A percentile compares a stretch with the other conserved stretches of the same genome.
Evolutionary conservation across 2,797 vertebrate genomes (phyloP).

Genomic region (Etheostoma nigrum): DNA sequence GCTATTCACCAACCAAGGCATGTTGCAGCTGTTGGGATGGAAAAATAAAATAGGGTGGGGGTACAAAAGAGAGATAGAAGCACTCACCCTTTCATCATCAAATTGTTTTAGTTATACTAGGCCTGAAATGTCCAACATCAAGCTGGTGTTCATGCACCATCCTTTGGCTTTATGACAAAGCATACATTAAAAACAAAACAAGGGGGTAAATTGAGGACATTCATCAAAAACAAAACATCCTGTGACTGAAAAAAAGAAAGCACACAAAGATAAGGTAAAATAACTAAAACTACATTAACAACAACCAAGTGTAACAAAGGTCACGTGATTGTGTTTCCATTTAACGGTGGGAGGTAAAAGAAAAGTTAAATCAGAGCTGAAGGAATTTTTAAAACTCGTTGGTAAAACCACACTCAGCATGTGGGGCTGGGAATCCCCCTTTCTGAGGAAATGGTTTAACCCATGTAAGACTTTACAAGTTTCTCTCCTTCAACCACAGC

Average conservation of each 20-base stretch:
- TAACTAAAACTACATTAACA: background rate
- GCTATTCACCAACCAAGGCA: slow-evolving; percentile 23
- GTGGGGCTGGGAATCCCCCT: slow-evolving; percentile 70
- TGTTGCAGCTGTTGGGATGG: slow-evolving; percentile 68
- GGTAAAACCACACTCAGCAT: slow-evolving; percentile 56
- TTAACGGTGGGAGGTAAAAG: slow-evolving; percentile 21
- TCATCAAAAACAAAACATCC: background rate
- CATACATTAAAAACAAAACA: background rate
- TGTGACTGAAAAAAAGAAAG: background rate
- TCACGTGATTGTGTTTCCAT: slow-evolving; percentile 26
- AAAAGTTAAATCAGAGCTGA: slow-evolving; percentile 19
- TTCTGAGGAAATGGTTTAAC: slow-evolving; percentile 74
- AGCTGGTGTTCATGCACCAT: background rate
- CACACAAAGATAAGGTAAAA: background rate
- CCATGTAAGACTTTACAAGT: slow-evolving; percentile 53
- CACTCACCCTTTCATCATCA: slow-evolving; percentile 30
- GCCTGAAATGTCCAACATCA: background rate
- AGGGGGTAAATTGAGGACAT: background rate
- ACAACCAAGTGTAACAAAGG: background rate
- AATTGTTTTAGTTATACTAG: slow-evolving; percentile 14
- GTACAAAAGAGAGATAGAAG: background rate
- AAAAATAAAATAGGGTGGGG: slow-evolving; percentile 44
- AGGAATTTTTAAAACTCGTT: slow-evolving; percentile 20
- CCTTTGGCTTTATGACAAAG: background rate
- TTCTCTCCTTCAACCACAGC: slow-evolving; percentile 30